Evolutionary conservation across 2,888 invertebrate genomes (phyloP).

Genomic region (Apoda limacodes): DNA sequence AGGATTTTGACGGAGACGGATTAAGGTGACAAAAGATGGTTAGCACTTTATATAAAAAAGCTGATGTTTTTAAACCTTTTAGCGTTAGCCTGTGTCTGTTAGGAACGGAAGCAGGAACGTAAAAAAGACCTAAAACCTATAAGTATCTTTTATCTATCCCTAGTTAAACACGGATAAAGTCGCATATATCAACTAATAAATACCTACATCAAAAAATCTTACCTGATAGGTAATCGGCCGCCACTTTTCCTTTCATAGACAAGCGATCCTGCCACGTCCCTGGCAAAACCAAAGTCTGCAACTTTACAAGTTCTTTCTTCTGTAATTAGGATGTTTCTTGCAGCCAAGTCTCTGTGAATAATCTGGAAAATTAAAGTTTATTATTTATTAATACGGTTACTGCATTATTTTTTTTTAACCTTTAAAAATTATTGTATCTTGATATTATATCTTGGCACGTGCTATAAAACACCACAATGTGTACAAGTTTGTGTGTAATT

Average conservation of each 20-base stretch:
- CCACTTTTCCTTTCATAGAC: conserved; percentile 91
- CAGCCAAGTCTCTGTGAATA: conserved; percentile 91
- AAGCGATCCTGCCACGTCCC: conserved; percentile 89
- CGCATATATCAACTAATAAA: too few relatives aligned
- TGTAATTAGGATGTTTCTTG: conserved; percentile 87
- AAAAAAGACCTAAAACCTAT: too few relatives aligned
- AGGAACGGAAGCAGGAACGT: too few relatives aligned
- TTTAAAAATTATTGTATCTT: neutral
- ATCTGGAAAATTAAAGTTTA: conserved; percentile 62
- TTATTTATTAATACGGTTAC: neutral
- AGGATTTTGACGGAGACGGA: too few relatives aligned
- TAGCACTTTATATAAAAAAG: too few relatives aligned
- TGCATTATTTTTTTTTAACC: neutral
- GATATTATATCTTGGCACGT: neutral
- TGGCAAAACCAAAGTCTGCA: conserved; percentile 93
- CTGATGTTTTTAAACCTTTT: too few relatives aligned
- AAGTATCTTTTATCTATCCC: too few relatives aligned
- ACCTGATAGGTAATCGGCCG: conserved; percentile 80
- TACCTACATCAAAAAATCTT: too few relatives aligned
- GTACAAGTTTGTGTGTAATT: too few relatives aligned
- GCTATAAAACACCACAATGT: neutral
- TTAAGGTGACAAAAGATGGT: too few relatives aligned
- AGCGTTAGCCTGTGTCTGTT: too few relatives aligned
- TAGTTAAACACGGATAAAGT: too few relatives aligned
- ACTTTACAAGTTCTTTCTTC: conserved; percentile 92